phyloP scores from a whole-genome alignment of 2,888 invertebrate genomes.

The Ormyrus labotus region DNA sequence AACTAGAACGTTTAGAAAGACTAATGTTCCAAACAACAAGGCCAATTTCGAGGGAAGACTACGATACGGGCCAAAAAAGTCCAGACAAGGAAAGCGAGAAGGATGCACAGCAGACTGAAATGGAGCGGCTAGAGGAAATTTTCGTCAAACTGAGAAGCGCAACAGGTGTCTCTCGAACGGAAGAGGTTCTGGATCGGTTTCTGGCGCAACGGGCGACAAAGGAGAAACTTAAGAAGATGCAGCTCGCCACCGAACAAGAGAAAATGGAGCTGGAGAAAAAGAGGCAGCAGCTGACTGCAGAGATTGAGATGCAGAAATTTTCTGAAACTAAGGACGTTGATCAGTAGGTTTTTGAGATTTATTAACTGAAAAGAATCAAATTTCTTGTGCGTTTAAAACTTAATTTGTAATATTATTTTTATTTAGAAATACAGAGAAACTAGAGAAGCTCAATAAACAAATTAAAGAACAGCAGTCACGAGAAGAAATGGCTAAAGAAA shows the following conservation, averaged over 20 bases:
- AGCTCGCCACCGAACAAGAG: constrained; percentile 84
- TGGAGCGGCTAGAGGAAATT: constrained; percentile 78
- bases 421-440: constrained; percentile 83
- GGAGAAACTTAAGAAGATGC: constrained; percentile 82
- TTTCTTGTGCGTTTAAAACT: too few species aligned
- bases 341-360: constrained; percentile 79
- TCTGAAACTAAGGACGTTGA: constrained; percentile 88
- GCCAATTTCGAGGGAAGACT: constrained; percentile 67
- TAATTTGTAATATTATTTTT: too few species aligned
- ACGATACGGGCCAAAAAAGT: constrained; percentile 69
- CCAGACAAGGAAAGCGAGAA: constrained; percentile 62
- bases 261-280: constrained; percentile 83
- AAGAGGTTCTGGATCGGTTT: constrained; percentile 86
- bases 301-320: constrained; percentile 87
- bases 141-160: constrained; percentile 87
- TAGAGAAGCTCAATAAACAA: constrained; percentile 80
- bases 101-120: constrained; percentile 72
- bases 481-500: constrained; percentile 65
- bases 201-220: constrained; percentile 85
- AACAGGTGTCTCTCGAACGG: constrained; percentile 85
- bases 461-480: constrained; percentile 78
- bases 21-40: constrained; percentile 83
- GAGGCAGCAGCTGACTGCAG: constrained; percentile 81
- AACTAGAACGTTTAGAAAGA: constrained; percentile 86
- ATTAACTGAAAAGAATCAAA: too few species aligned